A percentile compares a stretch with the other conserved stretches of the same genome.
Conservation (phyloP, 2,797 vertebrate genomes). For the Ceryle rudis region DNA sequence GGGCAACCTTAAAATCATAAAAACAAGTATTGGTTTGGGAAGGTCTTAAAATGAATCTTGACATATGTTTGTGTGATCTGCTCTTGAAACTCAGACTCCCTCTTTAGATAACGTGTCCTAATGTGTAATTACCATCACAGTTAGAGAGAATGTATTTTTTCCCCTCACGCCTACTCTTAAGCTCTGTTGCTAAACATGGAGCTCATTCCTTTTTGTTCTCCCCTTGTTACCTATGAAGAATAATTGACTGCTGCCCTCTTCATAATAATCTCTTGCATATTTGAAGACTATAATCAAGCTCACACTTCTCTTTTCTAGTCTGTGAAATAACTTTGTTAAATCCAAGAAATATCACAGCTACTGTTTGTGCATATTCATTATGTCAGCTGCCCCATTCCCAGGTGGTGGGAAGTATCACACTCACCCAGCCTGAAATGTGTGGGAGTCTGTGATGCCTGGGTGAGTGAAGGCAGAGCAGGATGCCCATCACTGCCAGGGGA, state of each 20-base stretch:
- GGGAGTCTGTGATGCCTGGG: not conserved
- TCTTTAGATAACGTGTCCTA: not conserved
- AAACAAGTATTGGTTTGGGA: not conserved
- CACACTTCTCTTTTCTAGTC: not conserved
- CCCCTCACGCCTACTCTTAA: not conserved
- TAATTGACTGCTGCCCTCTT: not conserved
- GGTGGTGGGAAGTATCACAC: not conserved
- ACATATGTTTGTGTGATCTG: not conserved
- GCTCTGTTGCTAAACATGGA: not conserved
- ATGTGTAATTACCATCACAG: not conserved
- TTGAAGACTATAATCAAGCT: not conserved
- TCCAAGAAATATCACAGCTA: not conserved
- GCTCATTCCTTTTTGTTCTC: not conserved
- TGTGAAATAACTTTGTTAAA: not conserved
- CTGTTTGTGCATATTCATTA: not conserved
- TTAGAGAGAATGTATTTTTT: not conserved
- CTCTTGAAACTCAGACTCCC: not conserved
- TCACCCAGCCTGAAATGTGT: accelerated
- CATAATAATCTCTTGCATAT: not conserved
- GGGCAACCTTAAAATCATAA: not conserved
- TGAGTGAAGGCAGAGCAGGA: not conserved
- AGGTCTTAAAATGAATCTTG: not conserved
- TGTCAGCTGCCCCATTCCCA: not conserved
- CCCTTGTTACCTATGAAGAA: not conserved
- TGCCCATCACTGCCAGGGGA: not conserved